Base-by-base conservation (phyloP, 2,888 invertebrate species). In the Agriopis marginaria region DNA sequence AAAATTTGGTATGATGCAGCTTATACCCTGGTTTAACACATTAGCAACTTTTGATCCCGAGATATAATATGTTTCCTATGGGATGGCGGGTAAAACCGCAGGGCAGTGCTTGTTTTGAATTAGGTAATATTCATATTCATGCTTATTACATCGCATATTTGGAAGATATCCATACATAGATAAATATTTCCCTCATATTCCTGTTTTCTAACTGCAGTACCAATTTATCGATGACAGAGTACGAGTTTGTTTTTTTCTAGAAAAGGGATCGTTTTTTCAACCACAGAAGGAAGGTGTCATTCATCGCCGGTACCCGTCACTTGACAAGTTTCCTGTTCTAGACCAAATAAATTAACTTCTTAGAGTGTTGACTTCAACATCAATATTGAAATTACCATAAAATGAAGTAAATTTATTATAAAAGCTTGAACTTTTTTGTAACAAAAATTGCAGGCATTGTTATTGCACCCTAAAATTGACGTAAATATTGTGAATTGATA, bases 271-370 rank as follows among this genome's bases (percentile, higher is more conserved):
- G 84, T 88, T 91, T 90, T 92, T 91, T 90, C 90, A 81, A 78
- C 71, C 85, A 77, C 91, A 89, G 87, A 87, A 90, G 93, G 93
- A 92, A 93, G 89, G 85, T 87, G 89, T 93, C 93, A 86, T 79
- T 93, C 93, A 81, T 86, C 93, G 83, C 82, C 79, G 83, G 88
- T 86, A 92, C 91, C 87, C 89, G 87, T 93, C 91, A 91, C 84
- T 81, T 83, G 82, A 82, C 86, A 83, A 87, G 86, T 88, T 93
- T 93, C 90, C 92, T 89, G 88, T 82, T 83, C 78, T 79, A 78
- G 80, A 84, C 81, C 85, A 84, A 83, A 88, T 88, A 89, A 86
- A 90, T 89, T 87, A 85, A 83, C 70, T 85, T 88, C 87, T 82
- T 75, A 86, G 84, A 75, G 77, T 78, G 78, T 74, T 76, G 77